A percentile compares a stretch with the other conserved stretches of the same genome.
Conservation (phyloP, 2,113 vertebrate genomes). For the Corythoichthys haematopterus region DNA sequence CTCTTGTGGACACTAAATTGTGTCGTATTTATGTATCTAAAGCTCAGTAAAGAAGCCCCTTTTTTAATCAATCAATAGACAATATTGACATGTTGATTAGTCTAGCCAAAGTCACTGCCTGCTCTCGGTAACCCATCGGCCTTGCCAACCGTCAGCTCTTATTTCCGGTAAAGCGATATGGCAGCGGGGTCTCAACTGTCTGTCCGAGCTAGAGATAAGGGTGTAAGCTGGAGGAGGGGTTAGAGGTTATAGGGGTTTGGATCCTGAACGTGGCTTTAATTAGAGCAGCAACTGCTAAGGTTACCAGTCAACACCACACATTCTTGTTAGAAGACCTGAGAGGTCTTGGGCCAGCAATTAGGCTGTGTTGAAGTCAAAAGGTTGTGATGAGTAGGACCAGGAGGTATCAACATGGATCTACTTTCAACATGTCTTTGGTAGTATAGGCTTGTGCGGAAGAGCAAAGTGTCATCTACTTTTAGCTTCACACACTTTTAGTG, state of each 20-base stretch:
- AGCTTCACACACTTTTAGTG: constrained; percentile 25
- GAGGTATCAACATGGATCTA: constrained; percentile 14
- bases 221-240: background rate
- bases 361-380: constrained; percentile 20
- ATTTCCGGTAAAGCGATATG: constrained; percentile 50
- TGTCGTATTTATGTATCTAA: background rate
- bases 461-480: constrained; percentile 40
- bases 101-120: constrained; percentile 6
- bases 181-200: constrained; percentile 51
- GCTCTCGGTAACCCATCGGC: constrained; percentile 26
- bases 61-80: background rate
- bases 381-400: constrained; percentile 3
- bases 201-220: constrained; percentile 27
- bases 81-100: constrained; percentile 6
- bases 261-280: constrained; percentile 58
- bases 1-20: background rate
- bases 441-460: constrained; percentile 18
- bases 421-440: constrained; percentile 35
- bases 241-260: background rate
- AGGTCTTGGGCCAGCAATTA: constrained; percentile 29
- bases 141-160: constrained; percentile 23
- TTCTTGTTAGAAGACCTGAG: constrained; percentile 30
- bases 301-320: constrained; percentile 29
- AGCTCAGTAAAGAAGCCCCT: background rate
- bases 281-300: constrained; percentile 59